These are phyloP conservation scores for Planiliza haematocheilus DNA, from an alignment of 2,113 vertebrate genomes.

Conservation along the genomic window DNA sequence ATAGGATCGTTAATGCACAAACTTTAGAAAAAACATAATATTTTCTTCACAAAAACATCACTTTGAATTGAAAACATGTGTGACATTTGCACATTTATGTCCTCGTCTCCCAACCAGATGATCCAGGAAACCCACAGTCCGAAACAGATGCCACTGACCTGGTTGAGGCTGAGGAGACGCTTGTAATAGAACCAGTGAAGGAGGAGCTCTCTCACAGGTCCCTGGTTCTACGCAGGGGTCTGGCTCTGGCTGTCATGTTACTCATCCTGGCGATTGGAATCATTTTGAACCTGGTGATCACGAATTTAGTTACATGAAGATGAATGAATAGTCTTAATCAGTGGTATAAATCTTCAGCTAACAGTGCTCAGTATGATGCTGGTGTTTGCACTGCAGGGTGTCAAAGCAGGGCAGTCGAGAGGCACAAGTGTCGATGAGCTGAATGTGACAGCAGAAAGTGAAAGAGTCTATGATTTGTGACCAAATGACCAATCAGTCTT, in stretches of 20 bases:
- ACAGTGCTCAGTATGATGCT: not conserved
- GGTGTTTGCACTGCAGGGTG: not conserved
- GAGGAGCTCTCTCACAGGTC: conserved; percentile 20
- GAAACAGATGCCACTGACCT: conserved; percentile 42
- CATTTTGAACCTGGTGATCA: conserved; percentile 56
- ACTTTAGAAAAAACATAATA: too few relatives aligned
- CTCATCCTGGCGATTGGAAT: conserved; percentile 74
- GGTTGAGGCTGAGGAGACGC: not conserved
- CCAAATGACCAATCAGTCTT: not conserved
- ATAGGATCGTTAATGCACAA: too few relatives aligned
- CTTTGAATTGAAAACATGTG: not conserved
- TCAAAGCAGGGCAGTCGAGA: not conserved
- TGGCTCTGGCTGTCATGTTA: conserved; percentile 73
- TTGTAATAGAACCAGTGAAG: not conserved
- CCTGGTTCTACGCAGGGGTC: conserved; percentile 66
- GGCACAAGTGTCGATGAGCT: not conserved
- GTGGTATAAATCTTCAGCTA: not conserved
- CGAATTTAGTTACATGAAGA: conserved; percentile 51
- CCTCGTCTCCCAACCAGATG: conserved; percentile 24
- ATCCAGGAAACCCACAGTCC: not conserved
- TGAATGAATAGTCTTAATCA: not conserved
- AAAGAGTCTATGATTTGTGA: not conserved
- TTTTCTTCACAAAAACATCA: not conserved
- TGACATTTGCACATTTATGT: conserved; percentile 13
- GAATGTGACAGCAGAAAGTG: not conserved